Base-by-base conservation (phyloP, 1,140 invertebrate genomes). In the Himalopsyche phryganea region DNA sequence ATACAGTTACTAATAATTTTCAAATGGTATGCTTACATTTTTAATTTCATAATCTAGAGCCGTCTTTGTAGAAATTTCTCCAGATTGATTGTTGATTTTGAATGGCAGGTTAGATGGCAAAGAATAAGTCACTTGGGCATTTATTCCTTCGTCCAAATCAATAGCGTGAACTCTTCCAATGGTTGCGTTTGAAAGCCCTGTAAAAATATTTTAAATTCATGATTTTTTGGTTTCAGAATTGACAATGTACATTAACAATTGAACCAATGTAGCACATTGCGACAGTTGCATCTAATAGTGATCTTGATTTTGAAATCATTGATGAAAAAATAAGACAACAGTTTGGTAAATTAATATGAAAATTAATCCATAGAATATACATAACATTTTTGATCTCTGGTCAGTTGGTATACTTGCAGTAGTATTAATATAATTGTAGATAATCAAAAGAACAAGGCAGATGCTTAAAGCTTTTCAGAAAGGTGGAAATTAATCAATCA, bases 1-100 rank as follows among this genome's bases (percentile, higher is more conserved):
- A n/a, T n/a, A n/a, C n/a, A n/a, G n/a, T n/a, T n/a, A n/a, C n/a
- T n/a, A n/a, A n/a, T n/a, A n/a, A n/a, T n/a, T n/a, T n/a, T n/a
- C n/a, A n/a, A n/a, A n/a, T n/a, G n/a, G n/a, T n/a, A n/a, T 53
- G 68, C 71, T 74, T 68, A 89, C 86, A 74, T 86, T 86, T 65
- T 89, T 83, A 15, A 82, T 84, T 70, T 94, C 92, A 71, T 91
- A 95, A 71, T 94, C 91, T 44, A 94, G 71, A n/a, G 87, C 79
- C 6, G 80, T 77, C 44, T 83, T 86, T 0, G 91, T 93, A 1
- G 79, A 78, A 6, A 95, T 85, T 67, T 92, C 85, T 0, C 91
- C 91, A 4, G 85, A 90, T 32, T 84, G 80, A 6, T 84, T 85
- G 67, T 94, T 86, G 33, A 94, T 87, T 1, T 71, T 77, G 67